These are phyloP conservation scores for Eurosta solidaginis DNA, from an alignment of 1,140 invertebrate genomes.

Conservation along the genomic window DNA sequence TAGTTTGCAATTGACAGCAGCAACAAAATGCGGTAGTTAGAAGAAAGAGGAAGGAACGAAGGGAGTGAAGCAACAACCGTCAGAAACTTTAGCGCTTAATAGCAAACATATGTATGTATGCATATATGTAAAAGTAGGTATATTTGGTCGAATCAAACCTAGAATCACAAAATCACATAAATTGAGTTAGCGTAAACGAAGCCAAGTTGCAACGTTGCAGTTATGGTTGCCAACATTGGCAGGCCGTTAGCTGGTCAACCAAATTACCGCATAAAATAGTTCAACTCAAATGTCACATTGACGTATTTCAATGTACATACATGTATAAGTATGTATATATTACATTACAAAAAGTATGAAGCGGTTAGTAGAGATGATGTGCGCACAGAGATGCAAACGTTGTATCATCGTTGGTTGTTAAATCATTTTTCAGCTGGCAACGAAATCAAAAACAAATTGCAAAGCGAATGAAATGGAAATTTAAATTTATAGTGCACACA, in stretches of 20 bases:
- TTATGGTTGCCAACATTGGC: slow-evolving; percentile 9
- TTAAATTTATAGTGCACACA: not conserved
- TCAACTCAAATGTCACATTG: not conserved
- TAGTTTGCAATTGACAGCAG: not conserved
- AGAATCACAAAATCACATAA: slow-evolving; percentile 23
- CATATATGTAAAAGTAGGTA: too few relatives aligned
- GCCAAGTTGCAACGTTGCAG: slow-evolving; percentile 12
- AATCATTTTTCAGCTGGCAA: not conserved
- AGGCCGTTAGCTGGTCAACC: not conserved
- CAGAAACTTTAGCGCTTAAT: too few relatives aligned
- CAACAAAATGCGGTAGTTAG: not conserved
- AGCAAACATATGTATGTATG: not conserved
- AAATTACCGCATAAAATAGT: slow-evolving; percentile 22
- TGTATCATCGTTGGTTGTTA: not conserved
- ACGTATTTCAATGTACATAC: not conserved
- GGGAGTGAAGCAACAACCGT: not conserved
- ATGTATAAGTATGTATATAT: too few relatives aligned
- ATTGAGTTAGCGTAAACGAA: slow-evolving; percentile 11
- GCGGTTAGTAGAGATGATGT: not conserved
- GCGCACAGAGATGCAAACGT: not conserved
- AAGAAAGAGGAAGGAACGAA: not conserved
- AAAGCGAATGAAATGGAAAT: slow-evolving; percentile 8
- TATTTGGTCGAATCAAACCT: too few relatives aligned
- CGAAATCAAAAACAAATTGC: slow-evolving; percentile 5
- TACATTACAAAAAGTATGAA: too few relatives aligned